Conservation (phyloP, 2,113 vertebrate species). For the Lathamus discolor region DNA sequence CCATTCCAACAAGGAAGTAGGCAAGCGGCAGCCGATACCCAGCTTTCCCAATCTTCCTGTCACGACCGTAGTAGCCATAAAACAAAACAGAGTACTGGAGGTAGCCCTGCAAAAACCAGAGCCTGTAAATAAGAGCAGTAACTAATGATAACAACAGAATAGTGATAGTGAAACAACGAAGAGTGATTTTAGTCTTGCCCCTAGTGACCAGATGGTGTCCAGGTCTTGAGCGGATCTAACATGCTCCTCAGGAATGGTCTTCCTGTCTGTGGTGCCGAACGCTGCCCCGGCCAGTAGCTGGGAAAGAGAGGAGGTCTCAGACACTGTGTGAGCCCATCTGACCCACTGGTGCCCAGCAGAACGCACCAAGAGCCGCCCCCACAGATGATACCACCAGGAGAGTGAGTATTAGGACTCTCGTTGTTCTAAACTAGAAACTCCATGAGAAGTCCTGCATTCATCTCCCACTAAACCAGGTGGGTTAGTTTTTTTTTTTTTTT, state of each 20-base stretch:
- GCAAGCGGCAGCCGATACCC: constrained; percentile 93
- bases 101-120: constrained; percentile 84
- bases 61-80: constrained; percentile 93
- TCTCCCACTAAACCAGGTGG: neutral
- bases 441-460: neutral
- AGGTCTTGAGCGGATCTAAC: constrained; percentile 88
- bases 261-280: constrained; percentile 90
- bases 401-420: neutral
- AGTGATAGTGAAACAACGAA: neutral
- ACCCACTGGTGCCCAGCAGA: neutral
- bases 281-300: constrained; percentile 92
- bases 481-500: neutral
- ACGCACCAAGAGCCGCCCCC: neutral
- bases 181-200: constrained; percentile 78
- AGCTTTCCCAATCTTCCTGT: constrained; percentile 88
- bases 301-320: neutral
- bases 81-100: constrained; percentile 97
- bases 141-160: neutral
- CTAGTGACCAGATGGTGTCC: constrained; percentile 98
- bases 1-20: constrained; percentile 98
- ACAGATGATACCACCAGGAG: fast-evolving
- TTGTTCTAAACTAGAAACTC: neutral
- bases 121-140: neutral
- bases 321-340: neutral
- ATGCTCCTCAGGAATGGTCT: constrained; percentile 89